Base-by-base conservation (phyloP, 2,888 invertebrate genomes). In the Drosophila anomelani region DNA sequence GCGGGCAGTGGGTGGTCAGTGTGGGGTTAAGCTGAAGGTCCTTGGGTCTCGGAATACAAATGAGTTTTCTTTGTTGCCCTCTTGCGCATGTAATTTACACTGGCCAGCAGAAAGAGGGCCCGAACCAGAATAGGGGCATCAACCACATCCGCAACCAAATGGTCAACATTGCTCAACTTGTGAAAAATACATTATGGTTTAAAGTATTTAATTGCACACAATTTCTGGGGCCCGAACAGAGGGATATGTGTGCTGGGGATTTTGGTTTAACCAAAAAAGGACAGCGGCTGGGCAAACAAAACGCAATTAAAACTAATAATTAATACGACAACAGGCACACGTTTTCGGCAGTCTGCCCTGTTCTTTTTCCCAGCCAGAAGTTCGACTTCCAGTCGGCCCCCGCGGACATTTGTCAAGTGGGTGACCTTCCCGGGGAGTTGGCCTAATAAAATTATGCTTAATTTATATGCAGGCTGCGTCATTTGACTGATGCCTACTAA, bases 401-500 rank as follows among this genome's bases (percentile, higher is more conserved):
- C 59, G 47, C 38, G 57, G 57, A 68, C 72, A 62, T 61, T 75
- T 70, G 76, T 76, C 75, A 75, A 69, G 70, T 57, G 69, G 59
- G 66, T 81, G 76, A 75, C 75, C 80, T 80, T 78, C 67, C 54
- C 41, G 53, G 58, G 46, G 53, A 63, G 64, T 73, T 54, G 57
- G 82, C 60, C 77, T 85, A 86, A 89, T 86, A 89, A 86, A 86
- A 87, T 89, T 85, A 89, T 89, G 84, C 87, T 82, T 84, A 85
- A 87, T 88, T 90, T 88, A 83, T 87, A 90, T 89, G 89, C 88
- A 89, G 89, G 80, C 76, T 81, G 89, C 83, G 81, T 89, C 80
- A 85, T 87, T 85, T 88, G 89, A 89, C 85, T 90, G 85, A 90
- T 89, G 88, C 85, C 88, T 90, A 79, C 89, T 90, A 89, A 90